Conservation (phyloP, 37 sponge, comb jelly and placozoan species). For the Spongia lamella region DNA sequence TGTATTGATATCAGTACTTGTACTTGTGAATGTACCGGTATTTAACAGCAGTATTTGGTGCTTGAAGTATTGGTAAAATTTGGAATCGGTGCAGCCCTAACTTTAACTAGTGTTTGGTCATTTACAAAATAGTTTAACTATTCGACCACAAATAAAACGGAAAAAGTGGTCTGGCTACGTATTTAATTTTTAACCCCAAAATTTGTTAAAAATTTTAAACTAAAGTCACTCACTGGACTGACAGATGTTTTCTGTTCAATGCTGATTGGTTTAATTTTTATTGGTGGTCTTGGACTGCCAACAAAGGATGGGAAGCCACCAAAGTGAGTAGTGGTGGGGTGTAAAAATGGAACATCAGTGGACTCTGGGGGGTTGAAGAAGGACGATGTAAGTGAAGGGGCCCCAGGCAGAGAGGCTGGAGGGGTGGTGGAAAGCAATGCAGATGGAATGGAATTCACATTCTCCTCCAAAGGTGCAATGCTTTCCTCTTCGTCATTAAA, state of each 20-base stretch:
- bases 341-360: no score
- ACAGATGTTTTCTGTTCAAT: no score
- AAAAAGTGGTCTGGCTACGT: background rate
- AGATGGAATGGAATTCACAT: background rate
- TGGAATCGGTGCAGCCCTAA: no score
- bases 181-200: background rate
- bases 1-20: no score
- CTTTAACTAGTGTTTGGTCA: no score
- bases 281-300: slow-evolving; percentile 3
- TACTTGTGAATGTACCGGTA: no score
- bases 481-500: slow-evolving; percentile 90
- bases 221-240: background rate
- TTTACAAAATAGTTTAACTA: no score
- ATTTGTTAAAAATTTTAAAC: background rate
- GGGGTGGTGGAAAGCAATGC: background rate
- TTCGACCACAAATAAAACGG: background rate
- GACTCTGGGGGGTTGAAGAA: no score
- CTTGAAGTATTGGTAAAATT: no score
- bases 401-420: background rate
- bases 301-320: background rate
- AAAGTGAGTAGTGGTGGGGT: slow-evolving; percentile 2
- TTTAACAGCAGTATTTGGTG: no score
- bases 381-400: background rate
- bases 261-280: background rate
- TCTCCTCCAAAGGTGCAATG: slow-evolving; percentile 1